Evolutionary conservation across 2,113 vertebrate species (phyloP).

Genomic region (Typhlomys cinereus): DNA sequence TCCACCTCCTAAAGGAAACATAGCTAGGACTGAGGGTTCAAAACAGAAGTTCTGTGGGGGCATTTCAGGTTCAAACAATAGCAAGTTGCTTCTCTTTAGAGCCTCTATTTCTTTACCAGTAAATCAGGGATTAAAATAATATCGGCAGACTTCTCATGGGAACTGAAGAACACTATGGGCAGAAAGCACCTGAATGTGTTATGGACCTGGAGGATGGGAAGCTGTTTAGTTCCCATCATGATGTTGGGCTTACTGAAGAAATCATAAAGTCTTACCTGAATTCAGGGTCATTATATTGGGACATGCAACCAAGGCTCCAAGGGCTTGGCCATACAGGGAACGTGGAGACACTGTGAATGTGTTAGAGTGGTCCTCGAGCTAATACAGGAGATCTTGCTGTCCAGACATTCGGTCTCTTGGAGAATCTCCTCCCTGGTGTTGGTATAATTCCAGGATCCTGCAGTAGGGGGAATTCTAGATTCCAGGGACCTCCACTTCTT

Average conservation of each 20-base stretch:
- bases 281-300: neutral
- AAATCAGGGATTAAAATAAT: neutral
- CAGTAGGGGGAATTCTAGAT: conserved; percentile 71
- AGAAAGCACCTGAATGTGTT: accelerated
- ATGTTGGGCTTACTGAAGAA: neutral
- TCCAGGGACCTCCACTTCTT: conserved; percentile 75
- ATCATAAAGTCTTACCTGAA: neutral
- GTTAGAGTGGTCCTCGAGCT: neutral
- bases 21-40: neutral
- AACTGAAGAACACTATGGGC: neutral
- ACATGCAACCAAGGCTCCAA: neutral
- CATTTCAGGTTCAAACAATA: neutral
- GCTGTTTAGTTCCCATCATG: neutral
- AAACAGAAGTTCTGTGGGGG: neutral
- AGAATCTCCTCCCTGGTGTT: conserved; percentile 62
- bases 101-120: conserved; percentile 1
- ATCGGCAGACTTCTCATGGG: neutral
- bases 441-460: conserved; percentile 75
- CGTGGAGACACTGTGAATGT: neutral
- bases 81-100: neutral
- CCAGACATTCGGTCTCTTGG: conserved; percentile 65
- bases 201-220: neutral
- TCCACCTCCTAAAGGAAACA: too few species aligned
- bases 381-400: neutral
- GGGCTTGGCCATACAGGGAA: neutral